Evolutionary conservation across 2,888 invertebrate genomes (phyloP).

Genomic region (Brachylomia viminalis): DNA sequence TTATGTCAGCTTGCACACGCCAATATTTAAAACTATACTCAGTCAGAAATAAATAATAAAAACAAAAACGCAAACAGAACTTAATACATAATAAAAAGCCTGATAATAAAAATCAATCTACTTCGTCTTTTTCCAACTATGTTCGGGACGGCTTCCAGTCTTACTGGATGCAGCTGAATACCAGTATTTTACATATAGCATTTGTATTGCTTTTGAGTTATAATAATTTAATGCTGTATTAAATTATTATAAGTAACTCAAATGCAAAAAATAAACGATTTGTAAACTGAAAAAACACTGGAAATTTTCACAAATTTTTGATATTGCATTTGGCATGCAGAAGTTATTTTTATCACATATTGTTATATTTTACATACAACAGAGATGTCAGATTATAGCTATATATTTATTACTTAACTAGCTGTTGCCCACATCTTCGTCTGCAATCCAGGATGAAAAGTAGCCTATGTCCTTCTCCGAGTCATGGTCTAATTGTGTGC

Average conservation of each 20-base stretch:
- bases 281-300: not conserved
- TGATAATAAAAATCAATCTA: not conserved
- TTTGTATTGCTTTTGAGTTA: too few relatives aligned
- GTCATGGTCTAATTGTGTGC: too few relatives aligned
- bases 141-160: not conserved
- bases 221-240: too few relatives aligned
- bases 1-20: too few relatives aligned
- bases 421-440: too few relatives aligned
- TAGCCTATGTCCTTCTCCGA: too few relatives aligned
- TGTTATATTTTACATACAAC: not conserved
- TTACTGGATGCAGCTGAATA: not conserved
- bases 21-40: too few relatives aligned
- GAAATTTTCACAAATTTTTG: not conserved
- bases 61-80: too few relatives aligned
- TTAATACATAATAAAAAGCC: too few relatives aligned
- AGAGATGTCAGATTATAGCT: not conserved
- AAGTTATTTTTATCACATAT: not conserved
- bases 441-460: too few relatives aligned
- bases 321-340: not conserved
- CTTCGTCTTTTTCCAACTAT: not conserved
- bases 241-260: not conserved
- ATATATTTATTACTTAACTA: not conserved
- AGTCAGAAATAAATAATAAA: too few relatives aligned
- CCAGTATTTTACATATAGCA: not conserved
- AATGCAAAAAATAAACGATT: not conserved